Evolutionary conservation across 2,797 vertebrate genomes (phyloP).

Genomic region (Leuciscus waleckii): DNA sequence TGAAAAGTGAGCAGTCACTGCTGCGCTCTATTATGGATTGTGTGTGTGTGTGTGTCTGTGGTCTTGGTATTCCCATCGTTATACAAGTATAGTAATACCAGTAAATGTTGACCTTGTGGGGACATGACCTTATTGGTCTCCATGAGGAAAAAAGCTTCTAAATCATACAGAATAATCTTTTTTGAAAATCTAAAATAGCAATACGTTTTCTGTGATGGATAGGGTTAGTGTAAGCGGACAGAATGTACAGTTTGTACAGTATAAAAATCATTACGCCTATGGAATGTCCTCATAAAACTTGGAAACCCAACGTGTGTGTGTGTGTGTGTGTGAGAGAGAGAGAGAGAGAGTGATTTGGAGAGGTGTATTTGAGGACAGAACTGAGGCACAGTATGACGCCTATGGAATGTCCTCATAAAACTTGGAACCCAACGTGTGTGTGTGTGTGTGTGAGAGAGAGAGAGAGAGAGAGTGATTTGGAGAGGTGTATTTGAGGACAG

Average conservation of each 20-base stretch:
- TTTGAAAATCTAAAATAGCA: not conserved
- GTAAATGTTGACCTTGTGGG: not conserved
- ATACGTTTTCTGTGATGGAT: too few relatives aligned
- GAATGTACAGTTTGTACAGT: too few relatives aligned
- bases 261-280: too few relatives aligned
- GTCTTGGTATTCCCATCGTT: not conserved
- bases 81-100: not conserved
- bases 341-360: not conserved
- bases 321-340: too few relatives aligned
- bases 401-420: not conserved
- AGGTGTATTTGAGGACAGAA: conserved; percentile 18
- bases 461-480: not conserved
- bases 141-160: not conserved
- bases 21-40: not conserved
- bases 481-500: conserved; percentile 19
- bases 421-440: not conserved
- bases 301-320: not conserved
- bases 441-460: too few relatives aligned
- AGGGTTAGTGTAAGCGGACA: too few relatives aligned
- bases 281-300: too few relatives aligned
- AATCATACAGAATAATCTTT: not conserved
- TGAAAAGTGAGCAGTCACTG: conserved; percentile 1
- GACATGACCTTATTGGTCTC: not conserved
- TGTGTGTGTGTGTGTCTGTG: not conserved
- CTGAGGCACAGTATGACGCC: conserved; percentile 25